Percentiles rank a stretch among this genome's conserved stretches.
Conservation (phyloP, 1,140 invertebrate species). For the Bradynema listronoti region DNA sequence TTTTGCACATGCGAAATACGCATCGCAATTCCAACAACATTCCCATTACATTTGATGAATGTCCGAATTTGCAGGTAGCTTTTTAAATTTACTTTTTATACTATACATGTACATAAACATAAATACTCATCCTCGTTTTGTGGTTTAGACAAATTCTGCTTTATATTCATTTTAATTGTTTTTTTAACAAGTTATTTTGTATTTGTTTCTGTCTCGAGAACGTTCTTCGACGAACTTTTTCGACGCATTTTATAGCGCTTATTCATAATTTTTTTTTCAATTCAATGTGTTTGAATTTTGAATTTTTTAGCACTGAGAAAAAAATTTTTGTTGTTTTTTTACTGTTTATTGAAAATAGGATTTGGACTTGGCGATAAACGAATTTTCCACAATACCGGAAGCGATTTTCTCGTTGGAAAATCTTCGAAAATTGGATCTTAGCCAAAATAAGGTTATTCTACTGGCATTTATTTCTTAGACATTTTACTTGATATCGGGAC, state of each 20-base stretch:
- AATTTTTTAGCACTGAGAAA: too few species aligned
- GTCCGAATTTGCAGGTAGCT: constrained; percentile 67
- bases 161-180: too few species aligned
- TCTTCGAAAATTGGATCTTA: constrained; percentile 82
- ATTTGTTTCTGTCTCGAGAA: too few species aligned
- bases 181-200: too few species aligned
- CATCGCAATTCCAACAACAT: constrained; percentile 85
- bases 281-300: too few species aligned
- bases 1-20: constrained; percentile 84
- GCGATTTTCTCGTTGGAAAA: constrained; percentile 78
- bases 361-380: constrained; percentile 86
- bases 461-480: constrained; percentile 1
- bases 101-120: constrained; percentile 2
- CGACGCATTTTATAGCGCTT: too few species aligned
- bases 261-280: too few species aligned
- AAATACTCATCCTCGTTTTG: too few species aligned
- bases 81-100: not conserved
- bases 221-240: too few species aligned
- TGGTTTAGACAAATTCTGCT: too few species aligned
- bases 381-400: constrained; percentile 83
- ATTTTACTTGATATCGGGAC: too few species aligned
- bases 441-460: constrained; percentile 70
- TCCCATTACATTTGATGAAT: constrained; percentile 76
- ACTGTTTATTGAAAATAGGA: constrained; percentile 64
- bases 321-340: too few species aligned